These are phyloP conservation scores for Chromobotia macracanthus DNA, from an alignment of 2,797 vertebrate genomes.

Conservation along the genomic window DNA sequence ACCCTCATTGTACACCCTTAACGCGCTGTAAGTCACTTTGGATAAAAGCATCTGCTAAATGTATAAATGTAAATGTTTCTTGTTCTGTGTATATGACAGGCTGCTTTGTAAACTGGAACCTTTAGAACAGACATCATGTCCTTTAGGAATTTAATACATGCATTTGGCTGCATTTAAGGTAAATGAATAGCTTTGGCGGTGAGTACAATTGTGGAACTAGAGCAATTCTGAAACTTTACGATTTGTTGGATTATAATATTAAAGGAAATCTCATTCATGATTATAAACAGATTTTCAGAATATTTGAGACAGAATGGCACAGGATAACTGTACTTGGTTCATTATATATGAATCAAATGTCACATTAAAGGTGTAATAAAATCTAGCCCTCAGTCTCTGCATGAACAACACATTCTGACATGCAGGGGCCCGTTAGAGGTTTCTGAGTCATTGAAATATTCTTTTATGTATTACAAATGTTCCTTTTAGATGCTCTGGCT, in stretches of 20 bases:
- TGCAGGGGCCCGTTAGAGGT: constrained; percentile 9
- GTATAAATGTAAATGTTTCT: background rate
- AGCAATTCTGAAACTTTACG: constrained; percentile 1
- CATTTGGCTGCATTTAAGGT: background rate
- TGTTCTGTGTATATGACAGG: background rate
- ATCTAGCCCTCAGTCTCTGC: constrained; percentile 36
- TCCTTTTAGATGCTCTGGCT: background rate
- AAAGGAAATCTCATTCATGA: constrained; percentile 32
- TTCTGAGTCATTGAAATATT: constrained; percentile 5
- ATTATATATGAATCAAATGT: constrained; percentile 43
- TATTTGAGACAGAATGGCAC: constrained; percentile 17
- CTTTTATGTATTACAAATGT: constrained; percentile 15
- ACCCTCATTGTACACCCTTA: no score
- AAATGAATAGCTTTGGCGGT: background rate
- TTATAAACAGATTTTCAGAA: constrained; percentile 33
- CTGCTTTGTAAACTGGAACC: background rate
- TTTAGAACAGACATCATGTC: constrained; percentile 14
- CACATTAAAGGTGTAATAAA: constrained; percentile 47
- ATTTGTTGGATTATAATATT: constrained; percentile 27
- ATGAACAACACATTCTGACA: constrained; percentile 44
- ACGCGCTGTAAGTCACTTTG: no score
- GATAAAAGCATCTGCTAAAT: no score
- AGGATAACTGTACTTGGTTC: constrained; percentile 16
- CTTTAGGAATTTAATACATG: constrained; percentile 19
- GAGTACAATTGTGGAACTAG: background rate